A percentile compares a stretch with the other conserved stretches of the same genome.
These are phyloP conservation scores for Pentalonia nigronervosa DNA, from an alignment of 1,140 invertebrate genomes.

Conservation along the genomic window DNA sequence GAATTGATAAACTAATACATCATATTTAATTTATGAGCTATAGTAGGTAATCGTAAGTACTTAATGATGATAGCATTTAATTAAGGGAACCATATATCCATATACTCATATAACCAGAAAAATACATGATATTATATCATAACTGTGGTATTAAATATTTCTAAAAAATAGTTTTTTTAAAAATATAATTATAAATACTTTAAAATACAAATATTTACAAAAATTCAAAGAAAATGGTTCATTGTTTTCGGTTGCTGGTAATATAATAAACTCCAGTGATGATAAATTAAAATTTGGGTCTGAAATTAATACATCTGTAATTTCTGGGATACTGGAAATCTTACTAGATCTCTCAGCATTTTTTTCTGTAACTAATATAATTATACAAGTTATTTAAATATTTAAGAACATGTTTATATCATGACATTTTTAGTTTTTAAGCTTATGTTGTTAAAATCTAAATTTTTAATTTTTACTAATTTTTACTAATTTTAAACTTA, in stretches of 20 bases:
- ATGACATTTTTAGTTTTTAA: no score
- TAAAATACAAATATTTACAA: conserved; percentile 12
- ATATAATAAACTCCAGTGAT: conserved; percentile 36
- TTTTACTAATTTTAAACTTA: no score
- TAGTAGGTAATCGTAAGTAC: background rate
- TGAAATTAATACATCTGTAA: conserved; percentile 41
- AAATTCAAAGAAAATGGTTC: conserved; percentile 42
- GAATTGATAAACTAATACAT: background rate
- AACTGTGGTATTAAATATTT: background rate
- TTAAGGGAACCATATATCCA: background rate
- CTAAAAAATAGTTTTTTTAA: background rate
- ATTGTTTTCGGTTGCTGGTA: background rate
- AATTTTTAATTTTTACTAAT: no score
- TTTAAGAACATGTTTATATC: no score
- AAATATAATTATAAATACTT: background rate
- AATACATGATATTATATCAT: background rate
- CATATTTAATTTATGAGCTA: background rate
- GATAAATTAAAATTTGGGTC: conserved; percentile 32
- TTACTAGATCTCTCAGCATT: background rate
- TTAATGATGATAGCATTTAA: background rate
- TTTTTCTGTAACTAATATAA: conserved; percentile 5
- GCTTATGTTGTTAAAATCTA: no score
- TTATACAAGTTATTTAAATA: background rate
- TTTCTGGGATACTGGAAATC: background rate
- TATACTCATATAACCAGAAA: no score